Percentiles rank a stretch among this genome's conserved stretches.
Evolutionary conservation across 2,797 vertebrate species (phyloP).

Genomic region (Selene dorsalis): DNA sequence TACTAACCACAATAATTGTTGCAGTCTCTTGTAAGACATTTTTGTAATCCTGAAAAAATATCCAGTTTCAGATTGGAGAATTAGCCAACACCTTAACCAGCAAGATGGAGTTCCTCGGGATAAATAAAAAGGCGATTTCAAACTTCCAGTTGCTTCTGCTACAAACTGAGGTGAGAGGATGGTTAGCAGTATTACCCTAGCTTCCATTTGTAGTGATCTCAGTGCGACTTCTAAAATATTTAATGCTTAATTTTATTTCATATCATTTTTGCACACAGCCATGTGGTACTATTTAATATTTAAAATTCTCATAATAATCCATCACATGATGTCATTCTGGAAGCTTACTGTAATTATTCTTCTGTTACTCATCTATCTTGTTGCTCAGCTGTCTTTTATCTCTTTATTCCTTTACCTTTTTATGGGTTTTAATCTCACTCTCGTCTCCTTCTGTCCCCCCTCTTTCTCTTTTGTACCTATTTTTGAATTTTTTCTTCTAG

Average conservation of each 20-base stretch:
- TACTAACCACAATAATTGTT: not conserved
- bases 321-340: conserved; percentile 57
- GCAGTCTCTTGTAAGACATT: not conserved
- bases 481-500: conserved; percentile 69
- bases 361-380: conserved; percentile 39
- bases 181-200: conserved; percentile 6
- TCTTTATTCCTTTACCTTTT: conserved; percentile 14
- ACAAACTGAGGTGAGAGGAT: conserved; percentile 94
- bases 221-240: conserved; percentile 72
- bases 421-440: conserved; percentile 13
- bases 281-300: conserved; percentile 70
- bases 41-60: conserved; percentile 27
- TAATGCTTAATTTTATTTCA: conserved; percentile 57
- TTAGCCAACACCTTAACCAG: conserved; percentile 97
- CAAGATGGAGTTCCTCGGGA: conserved; percentile 99
- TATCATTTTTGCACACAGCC: conserved; percentile 53
- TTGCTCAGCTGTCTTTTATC: conserved; percentile 16
- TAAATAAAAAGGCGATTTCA: conserved; percentile 96
- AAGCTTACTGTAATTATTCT: conserved; percentile 53
- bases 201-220: conserved; percentile 23
- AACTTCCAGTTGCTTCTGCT: conserved; percentile 98
- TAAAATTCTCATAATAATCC: conserved; percentile 72
- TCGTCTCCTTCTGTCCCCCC: not conserved
- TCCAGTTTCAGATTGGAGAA: conserved; percentile 99
- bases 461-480: not conserved